Evolutionary conservation across 2,888 invertebrate genomes (phyloP), one percentile per base, ranked within the genome.

Genomic region (Alsophila aescularia): DNA sequence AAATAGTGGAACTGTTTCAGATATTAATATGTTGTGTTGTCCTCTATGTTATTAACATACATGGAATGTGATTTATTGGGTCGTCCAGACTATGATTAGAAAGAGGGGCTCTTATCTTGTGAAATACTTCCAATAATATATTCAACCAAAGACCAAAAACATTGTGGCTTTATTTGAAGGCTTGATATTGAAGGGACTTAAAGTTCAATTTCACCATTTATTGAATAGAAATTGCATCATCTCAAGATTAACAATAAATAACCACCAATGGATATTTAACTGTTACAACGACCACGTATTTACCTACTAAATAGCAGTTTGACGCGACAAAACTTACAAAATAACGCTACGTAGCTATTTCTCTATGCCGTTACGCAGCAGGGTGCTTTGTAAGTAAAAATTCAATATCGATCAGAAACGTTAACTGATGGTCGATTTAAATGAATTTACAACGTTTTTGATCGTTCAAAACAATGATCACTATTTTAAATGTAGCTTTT

Each of bases 241-340:
- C 56, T 52, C 59, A 70, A 67, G 24, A 64, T 63, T 58, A 58
- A 57, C 59, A 64, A 72, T 81, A 82, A 79, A 81, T 75, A 70
- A 73, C 66, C 13, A 42, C 16, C 58, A 67, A 75, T 75, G 67
- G 70, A 49, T 66, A 77, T 77, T 78, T 80, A 75, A 79, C 71
- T 67, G 66, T 60, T 54, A 54, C 63, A 69, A 72, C 44, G 44
- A 35, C 70, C 71, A 72, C 66, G 67, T 71, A 71, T 75, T 71
- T 75, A 73, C 64, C 64, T 60, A 66, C 72, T 77, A 79, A 77
- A 83, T 76, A 72, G 71, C 71, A 71, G 76, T 82, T 83, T 81
- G 79, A 82, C 74, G 77, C 75, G 77, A 77, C 78, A 78, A 81
- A 83, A 75, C 71, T 77, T 72, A 77, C 76, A 72, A 75, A 66